Percentiles rank a stretch among this genome's conserved stretches.
phyloP scores from a whole-genome alignment of 2,113 vertebrate species.

The Cepphus grylle region DNA sequence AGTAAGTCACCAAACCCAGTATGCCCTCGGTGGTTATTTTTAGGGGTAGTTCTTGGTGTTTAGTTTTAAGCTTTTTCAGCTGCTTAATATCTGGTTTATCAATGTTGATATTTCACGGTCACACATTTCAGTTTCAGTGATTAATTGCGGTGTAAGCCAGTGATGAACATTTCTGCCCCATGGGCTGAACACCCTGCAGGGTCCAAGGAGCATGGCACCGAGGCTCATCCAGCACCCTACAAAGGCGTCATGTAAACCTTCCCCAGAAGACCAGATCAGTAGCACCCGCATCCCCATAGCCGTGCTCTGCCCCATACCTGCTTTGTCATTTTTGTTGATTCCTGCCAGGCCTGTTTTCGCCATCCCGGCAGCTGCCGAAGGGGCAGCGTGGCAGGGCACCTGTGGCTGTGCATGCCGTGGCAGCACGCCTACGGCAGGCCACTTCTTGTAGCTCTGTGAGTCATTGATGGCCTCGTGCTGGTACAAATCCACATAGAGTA shows the following conservation, averaged over 20 bases:
- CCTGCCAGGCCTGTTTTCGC: neutral
- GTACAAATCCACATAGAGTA: neutral
- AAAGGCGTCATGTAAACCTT: neutral
- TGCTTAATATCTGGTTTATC: neutral
- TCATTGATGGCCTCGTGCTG: neutral
- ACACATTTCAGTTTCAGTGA: neutral
- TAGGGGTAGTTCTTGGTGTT: neutral
- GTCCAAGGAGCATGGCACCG: fast-evolving
- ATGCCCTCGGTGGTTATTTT: neutral
- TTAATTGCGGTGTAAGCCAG: neutral
- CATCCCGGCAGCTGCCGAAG: neutral
- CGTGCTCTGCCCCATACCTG: neutral
- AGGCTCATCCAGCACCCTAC: neutral
- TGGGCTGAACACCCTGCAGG: neutral
- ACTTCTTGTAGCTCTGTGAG: neutral
- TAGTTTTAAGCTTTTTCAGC: neutral
- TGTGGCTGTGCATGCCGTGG: neutral
- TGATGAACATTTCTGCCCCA: neutral
- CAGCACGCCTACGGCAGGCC: fast-evolving
- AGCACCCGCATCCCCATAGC: fast-evolving
- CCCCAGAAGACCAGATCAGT: neutral
- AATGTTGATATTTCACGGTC: neutral
- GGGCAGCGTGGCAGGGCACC: neutral
- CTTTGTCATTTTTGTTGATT: neutral
- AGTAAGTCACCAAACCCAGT: neutral